Evolutionary conservation across 2,113 vertebrate genomes (phyloP), one percentile per base, ranked within the genome.

Genomic region (Tetraodon nigroviridis): DNA sequence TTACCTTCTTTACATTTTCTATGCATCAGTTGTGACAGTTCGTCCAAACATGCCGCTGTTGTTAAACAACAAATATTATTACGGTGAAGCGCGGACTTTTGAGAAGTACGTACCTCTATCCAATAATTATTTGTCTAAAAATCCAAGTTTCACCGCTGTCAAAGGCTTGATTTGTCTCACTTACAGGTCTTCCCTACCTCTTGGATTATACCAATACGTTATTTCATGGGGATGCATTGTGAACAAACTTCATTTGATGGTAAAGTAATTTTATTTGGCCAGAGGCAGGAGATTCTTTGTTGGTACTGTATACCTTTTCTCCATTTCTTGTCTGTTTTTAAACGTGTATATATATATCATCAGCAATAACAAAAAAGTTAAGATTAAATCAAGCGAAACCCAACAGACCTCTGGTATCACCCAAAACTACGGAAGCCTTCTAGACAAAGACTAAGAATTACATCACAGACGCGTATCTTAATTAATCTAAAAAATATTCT

Each of bases 101-200:
- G 22, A 62, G 69, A 42, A 46, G 47, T 73, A 80, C 78, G 66
- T 84, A 91, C 90, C 89, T 85, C 73, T 70, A 71, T 65, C 61
- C 53, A 66, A 58, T 82, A 82, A 80, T 76, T 83, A 79, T 64
- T 80, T 81, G 74, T 78, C 78, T 61, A 73, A 85, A 86, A 90
- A 86, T 41, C 87, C 78, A 77, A 88, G 79, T 86, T 91, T 84
- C 79, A 80, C 89, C 83, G 86, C 87, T 91, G 90, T 90, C 89
- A 92, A 82, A 82, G 86, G 82, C 77, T 85, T 80, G 88, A 83
- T 84, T 81, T 77, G 83, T 84, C 85, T 88, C 84, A 87, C 87
- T 79, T 76, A 89, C 85, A 86, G 85, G 78, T 86, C 86, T 86
- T 75, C 75, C 84, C 87, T 84, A 75, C 70, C 73, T 83, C 74